Evolutionary conservation across 2,113 vertebrate genomes (phyloP), one percentile per base, ranked within the genome.

Genomic region (Condylura cristata): DNA sequence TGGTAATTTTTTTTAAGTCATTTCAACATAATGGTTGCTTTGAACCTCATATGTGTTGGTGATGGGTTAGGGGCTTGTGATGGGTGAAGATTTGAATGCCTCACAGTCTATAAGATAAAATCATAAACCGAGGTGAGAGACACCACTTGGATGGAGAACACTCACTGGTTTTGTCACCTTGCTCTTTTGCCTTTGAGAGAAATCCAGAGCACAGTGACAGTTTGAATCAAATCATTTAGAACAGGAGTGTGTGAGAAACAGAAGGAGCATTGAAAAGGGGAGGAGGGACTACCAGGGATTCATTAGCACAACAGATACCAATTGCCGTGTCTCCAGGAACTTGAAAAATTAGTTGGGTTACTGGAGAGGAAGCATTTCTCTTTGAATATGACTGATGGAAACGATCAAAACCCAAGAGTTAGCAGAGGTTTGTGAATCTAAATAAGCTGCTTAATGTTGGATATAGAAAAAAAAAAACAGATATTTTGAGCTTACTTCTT

Each of bases 351-450:
- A 87, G 60, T 6, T 2, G 56, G 37, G 90, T 18, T 58, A 68
- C 65, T 96, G 24, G 28, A 41, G 2, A 89, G 90, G 37, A 68
- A 94, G 84, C 82, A 37, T n/a, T 32, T 66, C 94, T 82, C 63
- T 96, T 96, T 94, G 30, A 84, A 82, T 95, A n/a, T 95, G 78
- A 92, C 65, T 92, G 96, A 96, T 90, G 58, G 89, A 89, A 82
- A 14, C 60, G 91, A 92, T 93, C 18, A 89, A 93, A 97, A 91
- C 86, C 26, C 44, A 90, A 24, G 41, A 80, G 66, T 75, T 89
- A 87, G 94, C 58, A 66, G 76, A 87, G 28, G 48, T 61, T 87
- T 93, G 70, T 83, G 94, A 93, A 83, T 93, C 85, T 96, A 95
- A 96, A 92, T 63, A 39, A 79, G 9, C 65, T 93, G 63, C 93